Evolutionary conservation across 1,140 invertebrate genomes (phyloP), one percentile per base, ranked within the genome.

Genomic region (Drosophila persimilis): DNA sequence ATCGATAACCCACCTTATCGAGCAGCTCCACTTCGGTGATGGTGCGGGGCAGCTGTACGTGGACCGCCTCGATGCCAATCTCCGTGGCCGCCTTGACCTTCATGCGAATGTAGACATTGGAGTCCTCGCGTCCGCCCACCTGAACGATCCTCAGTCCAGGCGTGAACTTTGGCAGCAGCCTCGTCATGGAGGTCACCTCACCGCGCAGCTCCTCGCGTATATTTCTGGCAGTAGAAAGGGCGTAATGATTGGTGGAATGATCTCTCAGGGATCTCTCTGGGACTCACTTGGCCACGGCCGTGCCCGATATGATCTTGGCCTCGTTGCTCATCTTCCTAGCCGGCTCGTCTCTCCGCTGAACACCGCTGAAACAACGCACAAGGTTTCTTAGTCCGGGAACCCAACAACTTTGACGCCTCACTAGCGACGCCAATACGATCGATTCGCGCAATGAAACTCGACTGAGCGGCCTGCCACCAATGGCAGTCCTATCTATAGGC

Each of bases 41-140:
- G 8, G 95, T 94, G 8, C 94, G 94, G 0, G 97, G 95, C 64
- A 99, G 92, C 77, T 97, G 94, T 0, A 98, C 91, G 89, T 98
- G 97, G 60, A 95, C 93, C 0, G 96, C 96, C 17, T 93, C 90
- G 39, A 99, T 97, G 59, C 98, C 99, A 73, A 99, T 97, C 81
- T 98, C 96, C 29, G 92, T 94, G 0, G 98, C 98, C 6, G 97
- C 96, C 92, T 97, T 98, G 17, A 99, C 94, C 93, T 99, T 99
- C 95, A 97, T 98, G 44, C 96, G 93, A 90, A 99, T 99, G 91
- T 99, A 99, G 6, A 99, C 98, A 93, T 99, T 99, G n/a, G 98
- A 99, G 92, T 99, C 99, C 91, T 98, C 97, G 7, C 98, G 93
- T 2, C 95, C 95, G 2, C 99, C 99, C 43, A 99, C 98, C 93